phyloP scores from a whole-genome alignment of 37 sponge, comb jelly and placozoan species.

The Cliona cf. orientalis region DNA sequence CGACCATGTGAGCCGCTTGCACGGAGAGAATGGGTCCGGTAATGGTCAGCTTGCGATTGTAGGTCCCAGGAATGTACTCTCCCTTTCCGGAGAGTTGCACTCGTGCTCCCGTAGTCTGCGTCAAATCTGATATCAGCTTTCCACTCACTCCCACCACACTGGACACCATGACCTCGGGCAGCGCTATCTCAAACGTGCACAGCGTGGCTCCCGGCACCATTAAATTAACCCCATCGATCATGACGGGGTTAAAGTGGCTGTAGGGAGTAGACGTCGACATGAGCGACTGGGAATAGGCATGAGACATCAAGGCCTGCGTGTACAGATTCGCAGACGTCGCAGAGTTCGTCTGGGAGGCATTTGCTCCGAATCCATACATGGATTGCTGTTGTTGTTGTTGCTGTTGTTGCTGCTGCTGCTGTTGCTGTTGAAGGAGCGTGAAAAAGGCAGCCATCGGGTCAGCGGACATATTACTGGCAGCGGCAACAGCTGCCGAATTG shows the following conservation, averaged over 20 bases:
- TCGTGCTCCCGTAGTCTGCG: conserved; percentile 57
- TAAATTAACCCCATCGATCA: conserved; percentile 74
- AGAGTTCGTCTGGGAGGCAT: neutral
- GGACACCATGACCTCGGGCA: conserved; percentile 76
- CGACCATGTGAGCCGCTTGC: conserved; percentile 76
- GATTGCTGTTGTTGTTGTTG: conserved; percentile 22
- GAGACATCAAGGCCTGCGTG: conserved; percentile 41
- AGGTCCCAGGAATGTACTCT: conserved; percentile 88
- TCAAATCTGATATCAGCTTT: conserved; percentile 65
- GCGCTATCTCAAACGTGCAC: conserved; percentile 75
- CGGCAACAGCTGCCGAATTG: conserved; percentile 9
- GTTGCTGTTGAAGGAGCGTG: conserved; percentile 24
- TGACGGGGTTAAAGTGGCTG: conserved; percentile 35
- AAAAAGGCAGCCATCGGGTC: conserved; percentile 1
- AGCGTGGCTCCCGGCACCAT: conserved; percentile 74
- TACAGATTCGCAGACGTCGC: neutral
- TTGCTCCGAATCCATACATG: neutral
- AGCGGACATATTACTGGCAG: neutral
- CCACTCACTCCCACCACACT: conserved; percentile 62
- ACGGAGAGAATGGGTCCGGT: conserved; percentile 70
- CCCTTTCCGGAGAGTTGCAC: conserved; percentile 73
- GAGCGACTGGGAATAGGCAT: conserved; percentile 60
- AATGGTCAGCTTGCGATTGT: conserved; percentile 81
- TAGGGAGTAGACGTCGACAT: conserved; percentile 28
- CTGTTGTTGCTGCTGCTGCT: neutral